These are phyloP conservation scores for Enteromius paludinosus DNA, from an alignment of 2,797 vertebrate genomes.

Conservation along the genomic window DNA sequence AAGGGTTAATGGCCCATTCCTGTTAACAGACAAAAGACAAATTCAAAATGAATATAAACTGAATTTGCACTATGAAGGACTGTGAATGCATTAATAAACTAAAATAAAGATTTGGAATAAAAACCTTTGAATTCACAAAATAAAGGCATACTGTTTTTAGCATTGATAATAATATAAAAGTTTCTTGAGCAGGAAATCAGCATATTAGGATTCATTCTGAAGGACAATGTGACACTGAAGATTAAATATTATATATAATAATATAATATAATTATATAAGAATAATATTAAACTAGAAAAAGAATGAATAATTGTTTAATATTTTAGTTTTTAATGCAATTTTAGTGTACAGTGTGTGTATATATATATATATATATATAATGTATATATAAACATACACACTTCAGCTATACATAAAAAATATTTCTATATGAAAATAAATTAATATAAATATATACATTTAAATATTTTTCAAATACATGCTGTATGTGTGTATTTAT, in stretches of 20 bases:
- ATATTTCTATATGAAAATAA: too few species aligned
- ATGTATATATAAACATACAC: too few species aligned
- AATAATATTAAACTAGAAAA: background rate
- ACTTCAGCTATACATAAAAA: too few species aligned
- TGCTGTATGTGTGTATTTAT: too few species aligned
- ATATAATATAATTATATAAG: too few species aligned
- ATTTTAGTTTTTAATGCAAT: background rate
- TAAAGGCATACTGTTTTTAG: background rate
- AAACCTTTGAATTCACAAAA: background rate
- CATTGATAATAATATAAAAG: background rate
- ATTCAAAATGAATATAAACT: background rate
- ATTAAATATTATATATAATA: too few species aligned
- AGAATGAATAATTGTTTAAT: background rate
- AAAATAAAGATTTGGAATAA: background rate
- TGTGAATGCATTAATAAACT: background rate
- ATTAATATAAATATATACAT: too few species aligned
- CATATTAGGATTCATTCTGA: background rate
- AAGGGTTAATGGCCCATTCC: slow-evolving; percentile 91
- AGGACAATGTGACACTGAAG: background rate
- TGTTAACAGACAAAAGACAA: slow-evolving; percentile 74
- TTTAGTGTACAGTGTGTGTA: too few species aligned
- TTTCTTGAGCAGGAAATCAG: background rate
- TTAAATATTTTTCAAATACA: too few species aligned
- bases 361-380: too few species aligned
- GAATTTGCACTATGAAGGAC: background rate